phyloP scores from a whole-genome alignment of 2,113 vertebrate species.

The Rhodinocichla rosea region DNA sequence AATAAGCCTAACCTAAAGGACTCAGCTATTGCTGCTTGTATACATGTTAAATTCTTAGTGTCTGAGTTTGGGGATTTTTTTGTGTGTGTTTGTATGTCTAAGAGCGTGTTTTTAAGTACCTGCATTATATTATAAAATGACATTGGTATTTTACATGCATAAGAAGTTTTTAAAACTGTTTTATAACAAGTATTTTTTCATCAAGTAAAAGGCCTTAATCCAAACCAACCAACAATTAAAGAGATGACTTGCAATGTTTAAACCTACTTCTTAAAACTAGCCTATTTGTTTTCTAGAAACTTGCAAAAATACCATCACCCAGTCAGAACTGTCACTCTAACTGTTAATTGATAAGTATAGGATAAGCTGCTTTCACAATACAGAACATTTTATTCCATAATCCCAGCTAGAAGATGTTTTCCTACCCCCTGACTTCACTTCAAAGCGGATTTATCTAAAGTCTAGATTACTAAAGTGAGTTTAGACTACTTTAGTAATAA shows the following conservation, averaged over 20 bases:
- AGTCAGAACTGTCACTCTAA: not conserved
- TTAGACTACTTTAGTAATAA: not conserved
- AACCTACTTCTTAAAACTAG: not conserved
- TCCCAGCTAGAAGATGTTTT: not conserved
- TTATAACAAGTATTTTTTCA: slow-evolving; percentile 33
- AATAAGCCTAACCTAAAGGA: not conserved
- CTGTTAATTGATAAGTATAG: not conserved
- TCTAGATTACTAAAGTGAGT: not conserved
- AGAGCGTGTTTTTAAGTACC: not conserved
- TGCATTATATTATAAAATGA: not conserved
- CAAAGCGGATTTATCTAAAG: not conserved
- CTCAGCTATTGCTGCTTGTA: not conserved
- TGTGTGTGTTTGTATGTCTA: not conserved
- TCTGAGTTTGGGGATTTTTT: not conserved
- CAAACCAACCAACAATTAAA: not conserved
- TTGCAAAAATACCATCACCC: not conserved
- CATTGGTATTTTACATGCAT: not conserved
- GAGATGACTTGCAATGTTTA: not conserved
- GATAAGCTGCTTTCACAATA: not conserved
- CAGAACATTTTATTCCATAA: not conserved
- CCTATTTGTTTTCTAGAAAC: not conserved
- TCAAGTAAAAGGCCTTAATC: slow-evolving; percentile 12
- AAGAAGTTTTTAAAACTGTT: slow-evolving; percentile 25
- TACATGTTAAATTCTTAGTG: not conserved
- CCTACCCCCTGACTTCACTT: not conserved